A percentile compares a stretch with the other conserved stretches of the same genome.
Conservation (phyloP, 2,113 vertebrate genomes). For the Thryonomys swinderianus region DNA sequence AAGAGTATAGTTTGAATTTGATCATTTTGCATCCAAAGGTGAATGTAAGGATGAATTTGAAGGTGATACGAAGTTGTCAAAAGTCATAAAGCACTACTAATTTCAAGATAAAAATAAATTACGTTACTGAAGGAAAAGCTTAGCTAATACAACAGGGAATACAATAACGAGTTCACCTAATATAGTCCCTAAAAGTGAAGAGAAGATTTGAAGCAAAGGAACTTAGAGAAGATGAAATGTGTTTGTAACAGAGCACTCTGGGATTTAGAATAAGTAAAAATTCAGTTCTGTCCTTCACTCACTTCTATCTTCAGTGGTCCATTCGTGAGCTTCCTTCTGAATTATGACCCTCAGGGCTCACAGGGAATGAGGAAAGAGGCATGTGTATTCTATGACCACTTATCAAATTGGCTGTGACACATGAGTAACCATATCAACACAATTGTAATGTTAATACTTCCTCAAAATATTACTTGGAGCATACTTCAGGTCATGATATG, state of each 20-base stretch:
- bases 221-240: constrained; percentile 72
- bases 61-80: constrained; percentile 81
- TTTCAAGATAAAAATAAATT: constrained; percentile 82
- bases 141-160: constrained; percentile 76
- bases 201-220: constrained; percentile 71
- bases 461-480: background rate
- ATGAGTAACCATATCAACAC: constrained; percentile 18
- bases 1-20: constrained; percentile 75
- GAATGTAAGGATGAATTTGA: constrained; percentile 79
- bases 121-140: constrained; percentile 71
- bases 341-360: background rate
- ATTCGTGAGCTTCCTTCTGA: constrained; percentile 64
- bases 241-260: constrained; percentile 72
- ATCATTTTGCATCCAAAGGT: constrained; percentile 78
- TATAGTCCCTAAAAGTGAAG: constrained; percentile 72
- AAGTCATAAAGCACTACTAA: constrained; percentile 81
- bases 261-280: constrained; percentile 62
- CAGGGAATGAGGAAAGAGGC: background rate
- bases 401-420: background rate
- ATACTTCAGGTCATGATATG: background rate
- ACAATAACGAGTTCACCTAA: constrained; percentile 73
- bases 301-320: constrained; percentile 43
- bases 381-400: background rate
- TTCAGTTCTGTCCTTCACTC: constrained; percentile 73
- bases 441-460: background rate